These are phyloP conservation scores for Andrena camellia DNA, from an alignment of 2,888 invertebrate species.

Conservation along the genomic window DNA sequence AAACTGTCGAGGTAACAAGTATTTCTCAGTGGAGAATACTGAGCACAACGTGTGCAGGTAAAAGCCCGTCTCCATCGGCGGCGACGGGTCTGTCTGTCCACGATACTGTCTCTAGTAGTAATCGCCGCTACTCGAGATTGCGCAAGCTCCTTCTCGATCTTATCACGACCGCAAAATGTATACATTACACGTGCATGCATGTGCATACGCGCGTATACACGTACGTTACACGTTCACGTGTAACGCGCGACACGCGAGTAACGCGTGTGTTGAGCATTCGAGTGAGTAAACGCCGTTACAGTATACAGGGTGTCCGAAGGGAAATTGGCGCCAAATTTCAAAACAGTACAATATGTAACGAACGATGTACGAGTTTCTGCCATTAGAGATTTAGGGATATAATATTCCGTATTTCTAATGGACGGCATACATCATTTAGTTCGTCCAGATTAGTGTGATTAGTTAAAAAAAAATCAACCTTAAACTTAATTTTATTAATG, in stretches of 20 bases:
- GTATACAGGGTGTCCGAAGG: neutral
- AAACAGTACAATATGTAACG: neutral
- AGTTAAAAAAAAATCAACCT: neutral
- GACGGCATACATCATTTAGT: neutral
- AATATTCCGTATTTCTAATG: neutral
- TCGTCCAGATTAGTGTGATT: neutral
- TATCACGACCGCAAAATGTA: constrained; percentile 61
- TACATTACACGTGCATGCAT: constrained; percentile 45
- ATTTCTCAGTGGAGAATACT: neutral
- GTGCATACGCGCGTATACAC: neutral
- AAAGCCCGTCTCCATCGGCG: constrained; percentile 42
- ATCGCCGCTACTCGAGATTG: constrained; percentile 74
- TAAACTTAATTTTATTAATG: too few species aligned
- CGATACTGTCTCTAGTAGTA: constrained; percentile 61
- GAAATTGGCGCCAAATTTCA: constrained; percentile 5
- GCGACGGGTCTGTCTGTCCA: constrained; percentile 61
- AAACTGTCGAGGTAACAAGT: neutral
- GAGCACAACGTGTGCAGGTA: constrained; percentile 25
- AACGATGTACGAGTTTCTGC: too few species aligned
- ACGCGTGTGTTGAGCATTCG: constrained; percentile 1
- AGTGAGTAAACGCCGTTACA: constrained; percentile 8
- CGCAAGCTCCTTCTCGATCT: constrained; percentile 73
- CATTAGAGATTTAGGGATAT: too few species aligned
- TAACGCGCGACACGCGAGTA: neutral
- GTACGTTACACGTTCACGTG: neutral